Evolutionary conservation across 2,113 vertebrate species (phyloP).

Genomic region (Myodes glareolus): DNA sequence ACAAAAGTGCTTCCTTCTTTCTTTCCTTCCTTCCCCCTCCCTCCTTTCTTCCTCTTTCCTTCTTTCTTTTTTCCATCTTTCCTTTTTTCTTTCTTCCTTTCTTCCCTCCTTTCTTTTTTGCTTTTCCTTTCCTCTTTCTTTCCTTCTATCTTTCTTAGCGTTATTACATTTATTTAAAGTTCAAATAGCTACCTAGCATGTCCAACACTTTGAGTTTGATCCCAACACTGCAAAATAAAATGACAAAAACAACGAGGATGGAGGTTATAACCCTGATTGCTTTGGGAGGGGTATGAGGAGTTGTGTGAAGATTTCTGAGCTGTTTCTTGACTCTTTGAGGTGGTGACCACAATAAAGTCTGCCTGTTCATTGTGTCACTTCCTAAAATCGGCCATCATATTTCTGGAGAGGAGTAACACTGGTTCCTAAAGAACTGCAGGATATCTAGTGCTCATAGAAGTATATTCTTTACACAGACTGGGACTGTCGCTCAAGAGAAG

Average conservation of each 20-base stretch:
- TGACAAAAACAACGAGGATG: background rate
- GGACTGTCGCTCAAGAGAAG: background rate
- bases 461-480: background rate
- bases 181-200: background rate
- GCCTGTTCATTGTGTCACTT: background rate
- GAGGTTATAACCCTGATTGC: background rate
- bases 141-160: background rate
- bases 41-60: background rate
- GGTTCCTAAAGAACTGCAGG: background rate
- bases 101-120: too few relatives aligned
- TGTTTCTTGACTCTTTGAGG: background rate
- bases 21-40: background rate
- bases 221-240: background rate
- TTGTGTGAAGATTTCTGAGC: background rate
- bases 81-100: background rate
- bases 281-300: background rate
- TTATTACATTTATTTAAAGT: background rate
- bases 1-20: background rate
- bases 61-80: too few relatives aligned
- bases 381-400: background rate
- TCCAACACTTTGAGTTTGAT: background rate
- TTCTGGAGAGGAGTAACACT: background rate
- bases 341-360: background rate
- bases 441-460: background rate
- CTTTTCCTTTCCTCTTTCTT: background rate